phyloP scores from a whole-genome alignment of 2,113 vertebrate genomes.

The Isurus oxyrinchus region DNA sequence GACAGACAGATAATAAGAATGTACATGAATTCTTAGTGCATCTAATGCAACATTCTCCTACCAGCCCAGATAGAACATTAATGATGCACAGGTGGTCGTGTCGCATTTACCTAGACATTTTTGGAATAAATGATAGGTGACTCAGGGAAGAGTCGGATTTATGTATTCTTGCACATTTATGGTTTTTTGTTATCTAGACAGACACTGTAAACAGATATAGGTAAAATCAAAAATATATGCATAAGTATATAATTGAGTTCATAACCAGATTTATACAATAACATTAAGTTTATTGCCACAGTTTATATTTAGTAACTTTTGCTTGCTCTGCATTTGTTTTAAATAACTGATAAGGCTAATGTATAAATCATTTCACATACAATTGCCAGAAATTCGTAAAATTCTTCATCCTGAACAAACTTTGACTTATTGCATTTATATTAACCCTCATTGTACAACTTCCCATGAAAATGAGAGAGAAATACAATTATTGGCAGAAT shows the following conservation, averaged over 20 bases:
- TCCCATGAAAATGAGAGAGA: background rate
- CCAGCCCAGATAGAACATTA: background rate
- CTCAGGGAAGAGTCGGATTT: background rate
- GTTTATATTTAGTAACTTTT: background rate
- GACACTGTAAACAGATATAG: background rate
- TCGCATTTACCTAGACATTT: background rate
- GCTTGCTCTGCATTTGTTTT: background rate
- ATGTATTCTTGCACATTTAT: background rate
- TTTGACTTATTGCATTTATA: background rate
- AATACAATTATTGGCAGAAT: background rate
- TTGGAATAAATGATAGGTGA: background rate
- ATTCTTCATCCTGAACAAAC: background rate
- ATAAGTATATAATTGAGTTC: background rate
- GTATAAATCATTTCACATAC: background rate
- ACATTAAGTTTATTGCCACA: background rate
- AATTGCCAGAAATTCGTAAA: background rate
- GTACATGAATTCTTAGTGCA: background rate
- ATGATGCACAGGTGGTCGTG: background rate
- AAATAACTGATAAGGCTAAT: background rate
- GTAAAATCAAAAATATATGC: background rate
- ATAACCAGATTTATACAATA: background rate
- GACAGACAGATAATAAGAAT: constrained; percentile 7
- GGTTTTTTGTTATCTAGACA: background rate
- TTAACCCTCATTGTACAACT: background rate
- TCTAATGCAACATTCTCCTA: background rate